Base-by-base conservation (phyloP, 2,113 vertebrate genomes). In the Mustela lutreola region DNA sequence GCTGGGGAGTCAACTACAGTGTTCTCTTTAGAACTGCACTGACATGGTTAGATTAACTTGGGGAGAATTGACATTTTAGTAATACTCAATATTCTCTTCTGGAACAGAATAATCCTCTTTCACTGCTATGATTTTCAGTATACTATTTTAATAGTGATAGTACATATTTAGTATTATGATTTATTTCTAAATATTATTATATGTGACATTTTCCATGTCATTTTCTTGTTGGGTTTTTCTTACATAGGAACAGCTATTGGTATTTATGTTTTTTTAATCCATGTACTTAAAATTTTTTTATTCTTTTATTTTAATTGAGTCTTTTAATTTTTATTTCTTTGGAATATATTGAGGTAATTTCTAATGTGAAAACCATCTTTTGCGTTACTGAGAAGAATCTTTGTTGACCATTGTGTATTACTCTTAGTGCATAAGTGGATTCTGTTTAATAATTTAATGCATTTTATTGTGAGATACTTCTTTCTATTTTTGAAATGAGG, bases 41-140 rank as follows among this genome's bases (percentile, higher is more conserved):
- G 90, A 83, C n/a, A 65, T 45, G 63, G 19, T 82, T 96, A 60
- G 67, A 22, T 82, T 94, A 87, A 87, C 82, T 63, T 96, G 42
- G n/a, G 60, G 62, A 92, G 71, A 60, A 63, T 63, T 89, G 62
- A 33, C 36, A 60, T 67, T 82, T 92, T 84, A 79, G 60, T 45
- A 90, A 53, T 78, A 50, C 19, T 92, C 82, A n/a, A 11, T 89
- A 82, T 89, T 95, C 11, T 60, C 76, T 50, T 5, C 50, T 53
- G 50, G 76, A 70, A 28, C 62, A 79, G 45, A n/a, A 7, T 88
- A 7, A 11, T 31, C 70, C 22, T 92, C 22, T 92, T 70, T 19
- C 2, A 36, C 10, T 89, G 50, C 76, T 91, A 0, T 87, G 31
- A 75, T 58, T 81, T 91, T 91, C 56, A 83, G 8, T 50, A 36